Evolutionary conservation across 2,113 vertebrate genomes (phyloP).

Genomic region (Lampris megalopsis): DNA sequence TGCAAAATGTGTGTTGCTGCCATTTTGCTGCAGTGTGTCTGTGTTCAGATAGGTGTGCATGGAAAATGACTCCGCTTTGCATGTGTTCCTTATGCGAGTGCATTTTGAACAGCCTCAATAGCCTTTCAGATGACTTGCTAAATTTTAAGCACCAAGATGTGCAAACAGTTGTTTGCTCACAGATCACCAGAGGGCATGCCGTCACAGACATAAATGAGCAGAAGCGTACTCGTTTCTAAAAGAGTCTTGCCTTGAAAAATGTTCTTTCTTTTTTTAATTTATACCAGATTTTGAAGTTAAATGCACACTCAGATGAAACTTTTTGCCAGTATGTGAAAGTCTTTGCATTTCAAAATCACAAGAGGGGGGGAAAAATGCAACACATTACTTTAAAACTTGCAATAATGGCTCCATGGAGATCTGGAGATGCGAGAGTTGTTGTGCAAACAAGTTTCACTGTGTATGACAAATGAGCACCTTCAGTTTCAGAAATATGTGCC

Average conservation of each 20-base stretch:
- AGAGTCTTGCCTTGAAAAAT: slow-evolving; percentile 45
- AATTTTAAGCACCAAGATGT: slow-evolving; percentile 29
- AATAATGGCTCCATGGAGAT: neutral
- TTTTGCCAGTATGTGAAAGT: slow-evolving; percentile 55
- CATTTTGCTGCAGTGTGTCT: slow-evolving; percentile 17
- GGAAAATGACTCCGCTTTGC: neutral
- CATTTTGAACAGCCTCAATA: too few relatives aligned
- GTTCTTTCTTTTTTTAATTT: slow-evolving; percentile 52
- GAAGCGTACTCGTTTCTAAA: slow-evolving; percentile 58
- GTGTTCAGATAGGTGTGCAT: neutral
- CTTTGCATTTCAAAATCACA: slow-evolving; percentile 44
- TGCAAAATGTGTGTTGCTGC: slow-evolving; percentile 34
- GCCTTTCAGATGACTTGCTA: slow-evolving; percentile 8
- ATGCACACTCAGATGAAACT: slow-evolving; percentile 50
- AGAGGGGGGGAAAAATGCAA: neutral
- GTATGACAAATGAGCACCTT: neutral
- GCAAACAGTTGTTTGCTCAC: slow-evolving; percentile 20
- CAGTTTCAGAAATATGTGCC: neutral
- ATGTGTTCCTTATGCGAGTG: slow-evolving; percentile 3
- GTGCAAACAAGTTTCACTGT: too few relatives aligned
- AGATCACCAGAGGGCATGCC: slow-evolving; percentile 41
- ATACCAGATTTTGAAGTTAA: slow-evolving; percentile 68
- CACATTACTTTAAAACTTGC: neutral
- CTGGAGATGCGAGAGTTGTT: neutral
- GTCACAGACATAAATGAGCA: slow-evolving; percentile 57